Evolutionary conservation across 2,888 invertebrate species (phyloP).

Genomic region (Ecliptopera silaceata): DNA sequence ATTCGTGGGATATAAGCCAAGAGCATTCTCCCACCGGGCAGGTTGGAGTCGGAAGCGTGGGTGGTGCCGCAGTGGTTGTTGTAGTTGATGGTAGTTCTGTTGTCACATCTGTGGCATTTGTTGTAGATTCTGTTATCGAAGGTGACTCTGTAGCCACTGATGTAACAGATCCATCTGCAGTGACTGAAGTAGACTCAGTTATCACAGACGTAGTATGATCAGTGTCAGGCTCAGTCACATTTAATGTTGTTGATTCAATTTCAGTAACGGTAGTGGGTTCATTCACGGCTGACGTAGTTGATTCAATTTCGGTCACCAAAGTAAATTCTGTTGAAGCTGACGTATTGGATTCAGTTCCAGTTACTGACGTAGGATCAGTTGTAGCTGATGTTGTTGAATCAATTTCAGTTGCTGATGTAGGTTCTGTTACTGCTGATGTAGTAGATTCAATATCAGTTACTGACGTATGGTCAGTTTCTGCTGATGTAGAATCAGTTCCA

Average conservation of each 20-base stretch:
- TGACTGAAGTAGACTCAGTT: not conserved
- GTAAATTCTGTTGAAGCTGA: not conserved
- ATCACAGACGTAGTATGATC: not conserved
- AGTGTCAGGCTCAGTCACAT: not conserved
- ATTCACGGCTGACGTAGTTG: not conserved
- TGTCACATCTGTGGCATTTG: not conserved
- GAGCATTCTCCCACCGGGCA: too few species aligned
- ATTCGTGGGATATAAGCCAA: too few species aligned
- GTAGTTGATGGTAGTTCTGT: too few species aligned
- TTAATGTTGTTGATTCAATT: not conserved
- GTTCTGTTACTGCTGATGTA: not conserved
- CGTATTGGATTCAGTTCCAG: not conserved
- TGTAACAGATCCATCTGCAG: not conserved
- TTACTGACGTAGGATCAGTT: not conserved
- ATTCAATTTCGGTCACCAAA: not conserved
- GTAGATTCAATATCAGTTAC: not conserved
- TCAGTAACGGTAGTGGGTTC: not conserved
- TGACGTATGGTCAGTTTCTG: not conserved
- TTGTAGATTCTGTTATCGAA: not conserved
- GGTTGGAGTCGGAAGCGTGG: too few species aligned
- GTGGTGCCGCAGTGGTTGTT: too few species aligned
- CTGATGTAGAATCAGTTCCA: not conserved
- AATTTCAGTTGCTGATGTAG: not conserved
- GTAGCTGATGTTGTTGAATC: not conserved
- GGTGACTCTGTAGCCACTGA: not conserved